These are phyloP conservation scores for Charadrius vociferus DNA, from an alignment of 2,113 vertebrate genomes.

Conservation along the genomic window DNA sequence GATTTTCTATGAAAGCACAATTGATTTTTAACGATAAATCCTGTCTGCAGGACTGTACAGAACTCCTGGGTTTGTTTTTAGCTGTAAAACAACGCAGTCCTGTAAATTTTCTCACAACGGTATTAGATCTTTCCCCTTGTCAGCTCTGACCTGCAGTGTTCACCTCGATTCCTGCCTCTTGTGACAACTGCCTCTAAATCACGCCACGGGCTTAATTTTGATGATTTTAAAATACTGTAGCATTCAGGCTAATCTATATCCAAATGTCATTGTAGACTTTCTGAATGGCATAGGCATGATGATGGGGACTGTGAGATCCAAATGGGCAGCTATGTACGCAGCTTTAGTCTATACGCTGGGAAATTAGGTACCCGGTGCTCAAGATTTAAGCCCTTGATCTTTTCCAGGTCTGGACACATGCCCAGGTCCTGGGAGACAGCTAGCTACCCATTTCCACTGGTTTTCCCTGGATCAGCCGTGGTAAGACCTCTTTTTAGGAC, in stretches of 20 bases:
- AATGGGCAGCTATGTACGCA: fast-evolving
- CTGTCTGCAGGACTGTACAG: conserved; percentile 18
- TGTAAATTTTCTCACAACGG: background rate
- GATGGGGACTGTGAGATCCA: background rate
- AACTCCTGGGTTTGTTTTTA: conserved; percentile 4
- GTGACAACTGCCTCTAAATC: background rate
- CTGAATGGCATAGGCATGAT: background rate
- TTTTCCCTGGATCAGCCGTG: background rate
- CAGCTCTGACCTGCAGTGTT: background rate
- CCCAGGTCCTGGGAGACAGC: background rate
- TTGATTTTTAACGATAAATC: conserved; percentile 45
- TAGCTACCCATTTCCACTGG: background rate
- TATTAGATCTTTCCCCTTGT: background rate
- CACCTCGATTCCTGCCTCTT: background rate
- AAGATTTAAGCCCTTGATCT: background rate
- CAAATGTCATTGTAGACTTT: background rate
- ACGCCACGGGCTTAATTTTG: background rate
- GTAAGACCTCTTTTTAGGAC: background rate
- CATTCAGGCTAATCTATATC: background rate
- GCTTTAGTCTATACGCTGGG: background rate
- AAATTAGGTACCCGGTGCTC: background rate
- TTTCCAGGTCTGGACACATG: background rate
- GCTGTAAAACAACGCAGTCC: background rate
- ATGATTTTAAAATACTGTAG: background rate
- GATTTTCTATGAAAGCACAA: conserved; percentile 53